A percentile compares a stretch with the other conserved stretches of the same genome.
Evolutionary conservation across 2,113 vertebrate genomes (phyloP).

Genomic region (Sterrhoptilus dennistouni): DNA sequence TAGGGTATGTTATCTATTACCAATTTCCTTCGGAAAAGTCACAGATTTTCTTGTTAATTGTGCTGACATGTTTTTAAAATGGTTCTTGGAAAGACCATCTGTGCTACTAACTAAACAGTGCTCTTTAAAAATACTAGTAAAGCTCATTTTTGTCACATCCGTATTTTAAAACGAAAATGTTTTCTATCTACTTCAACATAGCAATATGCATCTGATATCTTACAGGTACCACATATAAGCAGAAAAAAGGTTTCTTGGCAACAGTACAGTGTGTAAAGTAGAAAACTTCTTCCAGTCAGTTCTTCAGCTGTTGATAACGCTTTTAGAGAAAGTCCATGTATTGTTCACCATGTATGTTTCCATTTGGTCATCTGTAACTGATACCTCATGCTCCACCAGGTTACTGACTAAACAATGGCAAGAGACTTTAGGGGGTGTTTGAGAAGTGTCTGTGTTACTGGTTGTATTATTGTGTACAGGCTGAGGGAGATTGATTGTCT

Average conservation of each 20-base stretch:
- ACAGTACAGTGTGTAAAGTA: background rate
- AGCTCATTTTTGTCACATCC: background rate
- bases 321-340: background rate
- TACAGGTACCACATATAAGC: background rate
- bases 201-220: background rate
- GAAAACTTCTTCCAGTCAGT: background rate
- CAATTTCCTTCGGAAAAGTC: background rate
- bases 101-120: background rate
- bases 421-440: background rate
- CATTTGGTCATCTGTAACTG: background rate
- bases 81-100: background rate
- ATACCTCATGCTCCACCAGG: background rate
- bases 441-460: background rate
- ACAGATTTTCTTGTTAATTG: background rate
- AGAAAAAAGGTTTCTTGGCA: background rate
- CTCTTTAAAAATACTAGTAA: background rate
- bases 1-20: background rate
- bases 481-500: background rate
- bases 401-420: background rate
- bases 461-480: background rate
- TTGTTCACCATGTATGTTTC: background rate
- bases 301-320: background rate
- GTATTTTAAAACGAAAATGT: background rate
- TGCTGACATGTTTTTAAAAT: background rate
- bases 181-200: background rate